phyloP scores from a whole-genome alignment of 2,113 vertebrate genomes.

The Pipra filicauda region DNA sequence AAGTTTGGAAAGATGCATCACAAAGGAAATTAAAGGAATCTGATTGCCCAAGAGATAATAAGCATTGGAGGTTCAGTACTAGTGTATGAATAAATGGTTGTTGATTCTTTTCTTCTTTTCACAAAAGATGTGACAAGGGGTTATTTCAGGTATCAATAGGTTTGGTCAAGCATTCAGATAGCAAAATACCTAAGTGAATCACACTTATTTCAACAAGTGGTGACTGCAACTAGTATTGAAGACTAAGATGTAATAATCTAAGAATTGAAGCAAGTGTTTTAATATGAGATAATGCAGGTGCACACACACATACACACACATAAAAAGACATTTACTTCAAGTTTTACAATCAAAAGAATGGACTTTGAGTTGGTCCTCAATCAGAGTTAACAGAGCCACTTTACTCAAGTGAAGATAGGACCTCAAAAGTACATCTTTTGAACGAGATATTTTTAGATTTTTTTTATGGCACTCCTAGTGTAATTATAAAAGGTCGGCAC shows the following conservation, averaged over 20 bases:
- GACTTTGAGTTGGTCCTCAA: neutral
- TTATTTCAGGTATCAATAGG: neutral
- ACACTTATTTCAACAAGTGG: neutral
- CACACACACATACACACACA: no score
- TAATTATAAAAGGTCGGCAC: conserved; percentile 2
- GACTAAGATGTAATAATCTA: neutral
- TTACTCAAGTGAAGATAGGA: neutral
- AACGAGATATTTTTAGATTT: neutral
- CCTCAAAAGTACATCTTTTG: neutral
- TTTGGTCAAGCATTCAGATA: neutral
- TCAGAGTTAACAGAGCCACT: neutral
- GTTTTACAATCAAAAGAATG: neutral
- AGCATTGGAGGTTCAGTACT: neutral
- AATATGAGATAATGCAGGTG: neutral
- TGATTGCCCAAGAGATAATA: neutral
- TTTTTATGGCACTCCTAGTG: neutral
- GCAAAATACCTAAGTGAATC: neutral
- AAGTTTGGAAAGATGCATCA: neutral
- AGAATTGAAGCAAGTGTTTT: neutral
- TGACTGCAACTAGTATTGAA: neutral
- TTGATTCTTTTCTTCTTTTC: neutral
- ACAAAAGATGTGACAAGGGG: neutral
- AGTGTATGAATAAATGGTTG: neutral
- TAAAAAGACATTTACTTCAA: neutral
- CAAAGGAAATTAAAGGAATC: neutral